Conservation (phyloP, 2,888 invertebrate genomes). For the Drosophila siamana region DNA sequence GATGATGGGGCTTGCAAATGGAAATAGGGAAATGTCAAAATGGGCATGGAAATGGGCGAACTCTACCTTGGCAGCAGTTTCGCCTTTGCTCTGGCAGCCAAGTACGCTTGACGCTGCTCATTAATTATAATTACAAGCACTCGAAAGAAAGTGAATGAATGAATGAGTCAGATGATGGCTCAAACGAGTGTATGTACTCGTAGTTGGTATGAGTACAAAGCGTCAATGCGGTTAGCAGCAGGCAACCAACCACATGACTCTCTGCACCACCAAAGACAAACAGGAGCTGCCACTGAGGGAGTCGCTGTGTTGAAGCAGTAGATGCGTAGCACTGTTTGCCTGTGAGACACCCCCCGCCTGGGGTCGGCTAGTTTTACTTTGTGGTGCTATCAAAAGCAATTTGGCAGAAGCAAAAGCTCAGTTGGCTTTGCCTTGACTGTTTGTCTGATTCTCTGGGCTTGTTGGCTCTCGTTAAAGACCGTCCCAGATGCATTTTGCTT, state of each 20-base stretch:
- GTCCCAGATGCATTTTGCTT: slow-evolving; percentile 23
- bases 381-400: slow-evolving; percentile 36
- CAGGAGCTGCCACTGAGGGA: slow-evolving; percentile 1
- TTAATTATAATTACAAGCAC: slow-evolving; percentile 74
- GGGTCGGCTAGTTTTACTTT: slow-evolving; percentile 18
- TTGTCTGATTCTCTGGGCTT: background rate
- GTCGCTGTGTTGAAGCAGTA: slow-evolving; percentile 1
- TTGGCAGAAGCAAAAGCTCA: slow-evolving; percentile 27
- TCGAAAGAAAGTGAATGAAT: slow-evolving; percentile 32
- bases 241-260: slow-evolving; percentile 18
- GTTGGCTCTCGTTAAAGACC: background rate
- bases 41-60: background rate
- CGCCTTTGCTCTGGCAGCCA: slow-evolving; percentile 28
- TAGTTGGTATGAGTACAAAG: slow-evolving; percentile 7
- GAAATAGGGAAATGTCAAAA: background rate
- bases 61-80: slow-evolving; percentile 23
- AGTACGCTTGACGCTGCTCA: slow-evolving; percentile 61
- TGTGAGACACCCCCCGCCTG: slow-evolving; percentile 7
- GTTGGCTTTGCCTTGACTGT: slow-evolving; percentile 15
- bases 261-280: slow-evolving; percentile 22
- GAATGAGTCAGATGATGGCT: slow-evolving; percentile 25
- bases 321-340: slow-evolving; percentile 22
- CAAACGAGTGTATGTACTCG: slow-evolving; percentile 5
- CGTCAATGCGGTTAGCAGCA: slow-evolving; percentile 36
- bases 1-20: slow-evolving; percentile 7